Evolutionary conservation across 2,113 vertebrate genomes (phyloP).

Genomic region (Semnornis frantzii): DNA sequence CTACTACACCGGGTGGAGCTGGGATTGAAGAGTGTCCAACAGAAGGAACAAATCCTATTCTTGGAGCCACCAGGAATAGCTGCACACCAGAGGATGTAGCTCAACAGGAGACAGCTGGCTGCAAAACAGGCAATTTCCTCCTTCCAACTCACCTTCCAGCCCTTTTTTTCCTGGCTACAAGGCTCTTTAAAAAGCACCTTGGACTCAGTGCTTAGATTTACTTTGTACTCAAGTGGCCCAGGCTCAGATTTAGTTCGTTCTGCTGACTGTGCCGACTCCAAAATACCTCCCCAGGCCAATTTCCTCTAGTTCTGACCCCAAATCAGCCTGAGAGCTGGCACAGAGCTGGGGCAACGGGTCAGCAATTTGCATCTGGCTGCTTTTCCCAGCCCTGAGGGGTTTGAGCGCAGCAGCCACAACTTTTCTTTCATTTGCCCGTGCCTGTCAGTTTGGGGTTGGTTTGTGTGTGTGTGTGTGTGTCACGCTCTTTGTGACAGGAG

Average conservation of each 20-base stretch:
- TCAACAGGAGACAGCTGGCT: background rate
- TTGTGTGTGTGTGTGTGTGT: background rate
- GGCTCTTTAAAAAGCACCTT: slow-evolving; percentile 9
- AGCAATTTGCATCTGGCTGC: background rate
- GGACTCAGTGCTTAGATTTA: background rate
- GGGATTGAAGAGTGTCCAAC: background rate
- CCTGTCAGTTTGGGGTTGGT: background rate
- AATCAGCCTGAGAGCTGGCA: background rate
- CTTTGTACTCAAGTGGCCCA: background rate
- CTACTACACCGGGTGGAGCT: background rate
- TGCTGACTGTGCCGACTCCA: background rate
- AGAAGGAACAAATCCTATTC: background rate
- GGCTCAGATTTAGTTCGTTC: background rate
- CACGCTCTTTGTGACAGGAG: slow-evolving; percentile 1
- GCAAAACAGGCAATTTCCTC: background rate
- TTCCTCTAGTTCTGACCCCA: background rate
- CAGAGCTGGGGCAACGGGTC: background rate
- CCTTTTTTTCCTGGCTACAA: background rate
- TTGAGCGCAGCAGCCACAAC: background rate
- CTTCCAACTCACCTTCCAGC: background rate
- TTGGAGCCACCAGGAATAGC: slow-evolving; percentile 23
- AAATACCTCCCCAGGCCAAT: background rate
- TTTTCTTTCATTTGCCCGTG: background rate
- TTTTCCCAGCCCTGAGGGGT: background rate
- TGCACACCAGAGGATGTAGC: background rate